phyloP scores from a whole-genome alignment of 2,797 vertebrate genomes.

The Fundulus diaphanus region DNA sequence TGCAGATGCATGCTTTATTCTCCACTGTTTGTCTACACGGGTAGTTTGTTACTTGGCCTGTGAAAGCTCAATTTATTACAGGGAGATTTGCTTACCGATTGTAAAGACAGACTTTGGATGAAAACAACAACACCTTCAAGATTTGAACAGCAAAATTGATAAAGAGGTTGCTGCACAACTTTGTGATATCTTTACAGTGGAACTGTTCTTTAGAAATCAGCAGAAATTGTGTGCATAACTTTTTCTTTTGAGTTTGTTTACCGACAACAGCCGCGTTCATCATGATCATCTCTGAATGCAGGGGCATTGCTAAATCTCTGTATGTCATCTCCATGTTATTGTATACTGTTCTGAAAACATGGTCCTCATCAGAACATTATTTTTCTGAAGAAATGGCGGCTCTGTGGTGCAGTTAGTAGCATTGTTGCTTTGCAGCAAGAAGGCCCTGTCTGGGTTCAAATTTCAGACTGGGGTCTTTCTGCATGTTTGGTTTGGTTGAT shows the following conservation, averaged over 20 bases:
- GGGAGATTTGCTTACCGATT: slow-evolving; percentile 59
- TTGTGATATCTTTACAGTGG: not conserved
- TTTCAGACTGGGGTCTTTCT: too few species aligned
- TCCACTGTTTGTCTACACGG: slow-evolving; percentile 63
- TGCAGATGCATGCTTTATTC: slow-evolving; percentile 69
- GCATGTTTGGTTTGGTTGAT: too few species aligned
- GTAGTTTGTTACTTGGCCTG: slow-evolving; percentile 63
- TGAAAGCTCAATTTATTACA: slow-evolving; percentile 67
- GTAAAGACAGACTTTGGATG: slow-evolving; percentile 24
- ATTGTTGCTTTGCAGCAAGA: too few species aligned
- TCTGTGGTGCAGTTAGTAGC: too few species aligned
- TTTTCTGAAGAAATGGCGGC: not conserved
- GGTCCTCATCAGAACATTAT: not conserved
- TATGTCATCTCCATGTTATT: too few species aligned
- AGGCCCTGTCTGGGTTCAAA: too few species aligned
- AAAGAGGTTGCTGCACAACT: not conserved
- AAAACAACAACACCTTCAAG: slow-evolving; percentile 24
- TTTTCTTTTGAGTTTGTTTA: slow-evolving; percentile 5
- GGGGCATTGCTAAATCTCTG: not conserved
- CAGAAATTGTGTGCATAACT: slow-evolving; percentile 1
- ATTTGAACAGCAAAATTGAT: slow-evolving; percentile 24
- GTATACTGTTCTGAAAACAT: not conserved
- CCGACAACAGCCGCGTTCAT: slow-evolving; percentile 5
- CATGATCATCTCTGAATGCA: slow-evolving; percentile 7
- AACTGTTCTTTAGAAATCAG: not conserved